Percentiles rank a stretch among this genome's conserved stretches.
Evolutionary conservation across 2,113 vertebrate genomes (phyloP).

Genomic region (Scortum barcoo): DNA sequence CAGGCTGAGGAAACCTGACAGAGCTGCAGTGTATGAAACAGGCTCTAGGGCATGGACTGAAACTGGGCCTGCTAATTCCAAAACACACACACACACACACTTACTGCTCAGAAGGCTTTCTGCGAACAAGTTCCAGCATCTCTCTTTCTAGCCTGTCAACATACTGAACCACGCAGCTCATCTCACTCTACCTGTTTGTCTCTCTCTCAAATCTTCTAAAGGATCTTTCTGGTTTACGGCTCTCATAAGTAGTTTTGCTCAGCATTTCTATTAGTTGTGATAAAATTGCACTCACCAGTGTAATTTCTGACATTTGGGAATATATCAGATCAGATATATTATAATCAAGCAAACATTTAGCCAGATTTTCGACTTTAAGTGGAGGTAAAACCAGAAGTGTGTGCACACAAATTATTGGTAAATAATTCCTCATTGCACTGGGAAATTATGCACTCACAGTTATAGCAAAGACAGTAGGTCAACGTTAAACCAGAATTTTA

Average conservation of each 20-base stretch:
- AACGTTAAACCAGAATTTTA: too few relatives aligned
- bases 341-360: neutral
- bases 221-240: neutral
- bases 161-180: constrained; percentile 68
- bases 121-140: constrained; percentile 83
- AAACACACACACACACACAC: constrained; percentile 51
- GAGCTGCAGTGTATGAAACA: constrained; percentile 72
- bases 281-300: neutral
- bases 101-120: constrained; percentile 51
- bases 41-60: constrained; percentile 78
- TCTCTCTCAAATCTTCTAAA: constrained; percentile 1
- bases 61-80: constrained; percentile 75
- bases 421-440: neutral
- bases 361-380: neutral
- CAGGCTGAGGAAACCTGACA: constrained; percentile 78
- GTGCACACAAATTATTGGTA: neutral
- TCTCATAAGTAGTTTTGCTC: neutral
- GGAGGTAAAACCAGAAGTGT: neutral
- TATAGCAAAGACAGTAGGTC: too few relatives aligned
- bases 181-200: constrained; percentile 62
- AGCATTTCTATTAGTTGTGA: neutral
- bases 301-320: neutral
- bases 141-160: constrained; percentile 73
- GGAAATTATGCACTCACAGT: too few relatives aligned
- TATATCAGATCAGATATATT: neutral